phyloP scores from a whole-genome alignment of 2,888 invertebrate species.

The Anarsia innoxiella region DNA sequence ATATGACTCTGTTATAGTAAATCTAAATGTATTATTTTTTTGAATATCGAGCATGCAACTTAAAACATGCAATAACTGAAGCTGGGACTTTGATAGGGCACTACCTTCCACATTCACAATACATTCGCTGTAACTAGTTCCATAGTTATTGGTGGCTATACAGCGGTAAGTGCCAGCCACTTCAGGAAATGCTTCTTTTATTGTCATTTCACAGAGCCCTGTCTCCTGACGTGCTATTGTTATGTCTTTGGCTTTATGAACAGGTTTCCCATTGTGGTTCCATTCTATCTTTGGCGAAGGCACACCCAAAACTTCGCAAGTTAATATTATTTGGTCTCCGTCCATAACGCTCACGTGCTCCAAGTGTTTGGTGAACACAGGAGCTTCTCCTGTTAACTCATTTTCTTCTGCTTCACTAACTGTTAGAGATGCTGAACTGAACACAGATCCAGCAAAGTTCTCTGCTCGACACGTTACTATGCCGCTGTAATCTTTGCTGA shows the following conservation, averaged over 20 bases:
- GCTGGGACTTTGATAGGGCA: constrained; percentile 7
- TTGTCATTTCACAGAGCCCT: constrained; percentile 86
- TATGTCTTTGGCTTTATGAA: constrained; percentile 86
- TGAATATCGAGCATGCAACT: too few species aligned
- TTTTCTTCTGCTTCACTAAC: constrained; percentile 74
- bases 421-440: constrained; percentile 85
- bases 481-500: constrained; percentile 81
- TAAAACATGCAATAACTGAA: too few species aligned
- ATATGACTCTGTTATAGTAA: too few species aligned
- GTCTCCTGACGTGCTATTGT: constrained; percentile 83
- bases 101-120: constrained; percentile 89
- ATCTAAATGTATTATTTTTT: too few species aligned
- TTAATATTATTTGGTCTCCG: constrained; percentile 87
- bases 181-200: constrained; percentile 92
- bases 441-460: constrained; percentile 91
- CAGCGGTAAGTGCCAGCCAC: constrained; percentile 92
- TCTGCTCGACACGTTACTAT: constrained; percentile 91
- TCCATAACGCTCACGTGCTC: constrained; percentile 88
- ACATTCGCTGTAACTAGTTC: constrained; percentile 86
- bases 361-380: constrained; percentile 84
- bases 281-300: constrained; percentile 88
- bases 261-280: constrained; percentile 82
- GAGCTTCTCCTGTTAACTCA: constrained; percentile 63
- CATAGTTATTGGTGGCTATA: constrained; percentile 86
- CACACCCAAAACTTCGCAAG: constrained; percentile 82